Evolutionary conservation across 2,113 vertebrate species (phyloP).

Genomic region (Xenus cinereus): DNA sequence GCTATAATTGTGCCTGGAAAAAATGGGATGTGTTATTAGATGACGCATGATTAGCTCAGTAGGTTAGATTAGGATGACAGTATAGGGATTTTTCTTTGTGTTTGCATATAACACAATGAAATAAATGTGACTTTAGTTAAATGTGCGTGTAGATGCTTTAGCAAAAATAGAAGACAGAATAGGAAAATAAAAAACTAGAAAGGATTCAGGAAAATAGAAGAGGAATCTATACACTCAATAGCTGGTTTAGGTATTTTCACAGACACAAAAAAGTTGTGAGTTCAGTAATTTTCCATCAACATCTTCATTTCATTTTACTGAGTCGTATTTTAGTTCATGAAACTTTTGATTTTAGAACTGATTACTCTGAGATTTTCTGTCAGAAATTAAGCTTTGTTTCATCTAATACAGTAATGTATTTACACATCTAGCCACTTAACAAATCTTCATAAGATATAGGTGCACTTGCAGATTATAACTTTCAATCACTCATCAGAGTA

Average conservation of each 20-base stretch:
- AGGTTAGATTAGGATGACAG: neutral
- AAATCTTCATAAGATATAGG: neutral
- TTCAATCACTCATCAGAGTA: neutral
- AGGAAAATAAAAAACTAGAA: neutral
- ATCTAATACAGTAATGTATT: neutral
- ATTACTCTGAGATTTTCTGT: neutral
- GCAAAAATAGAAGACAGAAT: neutral
- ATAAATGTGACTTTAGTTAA: neutral
- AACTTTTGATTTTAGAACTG: neutral
- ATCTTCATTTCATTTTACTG: neutral
- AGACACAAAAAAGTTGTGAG: rapidly evolving
- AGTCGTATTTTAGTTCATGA: neutral
- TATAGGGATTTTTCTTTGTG: neutral
- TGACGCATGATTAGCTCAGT: neutral
- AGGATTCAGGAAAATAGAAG: neutral
- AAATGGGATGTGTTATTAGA: neutral
- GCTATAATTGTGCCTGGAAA: neutral
- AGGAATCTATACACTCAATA: neutral
- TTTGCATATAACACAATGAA: neutral
- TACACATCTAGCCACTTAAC: neutral
- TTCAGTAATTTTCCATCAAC: neutral
- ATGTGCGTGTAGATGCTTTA: neutral
- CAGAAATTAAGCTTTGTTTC: neutral
- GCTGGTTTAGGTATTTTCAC: neutral
- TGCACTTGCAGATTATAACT: neutral